Conservation (phyloP, 2,113 vertebrate genomes). For the Periophthalmodon schlosseri region DNA sequence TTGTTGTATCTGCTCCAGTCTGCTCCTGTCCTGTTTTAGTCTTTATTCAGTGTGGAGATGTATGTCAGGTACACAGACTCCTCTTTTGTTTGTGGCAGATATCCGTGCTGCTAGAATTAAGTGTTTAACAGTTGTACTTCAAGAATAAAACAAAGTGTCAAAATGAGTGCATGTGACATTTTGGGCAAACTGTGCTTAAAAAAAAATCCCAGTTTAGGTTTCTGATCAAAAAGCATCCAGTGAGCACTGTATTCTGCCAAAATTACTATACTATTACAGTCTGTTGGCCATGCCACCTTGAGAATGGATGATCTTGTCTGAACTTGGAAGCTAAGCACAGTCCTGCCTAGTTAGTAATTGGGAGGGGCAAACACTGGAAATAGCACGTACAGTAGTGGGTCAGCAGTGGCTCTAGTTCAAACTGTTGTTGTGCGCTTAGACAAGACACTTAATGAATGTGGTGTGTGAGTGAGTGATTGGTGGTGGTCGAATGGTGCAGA, state of each 20-base stretch:
- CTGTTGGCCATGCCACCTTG: background rate
- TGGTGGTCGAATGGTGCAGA: too few species aligned
- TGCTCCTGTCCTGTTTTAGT: constrained; percentile 53
- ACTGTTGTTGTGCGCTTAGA: background rate
- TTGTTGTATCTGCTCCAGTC: constrained; percentile 28
- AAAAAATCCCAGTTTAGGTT: background rate
- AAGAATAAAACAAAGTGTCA: background rate
- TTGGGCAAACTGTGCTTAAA: background rate
- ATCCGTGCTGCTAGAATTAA: constrained; percentile 33
- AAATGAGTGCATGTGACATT: background rate
- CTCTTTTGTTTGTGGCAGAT: constrained; percentile 61
- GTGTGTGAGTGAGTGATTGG: too few species aligned
- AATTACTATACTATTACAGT: background rate
- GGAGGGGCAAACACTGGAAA: background rate
- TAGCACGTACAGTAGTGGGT: background rate
- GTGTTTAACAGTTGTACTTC: background rate
- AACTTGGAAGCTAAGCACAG: background rate
- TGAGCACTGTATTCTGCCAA: background rate
- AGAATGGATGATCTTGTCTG: background rate
- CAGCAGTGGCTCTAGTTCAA: background rate
- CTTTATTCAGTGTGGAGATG: constrained; percentile 52
- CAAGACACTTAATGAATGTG: too few species aligned
- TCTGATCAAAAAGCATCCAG: background rate
- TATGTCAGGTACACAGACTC: constrained; percentile 64
- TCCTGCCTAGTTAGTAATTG: background rate